Conservation (phyloP, 2,113 vertebrate genomes). For the Jacana jacana region DNA sequence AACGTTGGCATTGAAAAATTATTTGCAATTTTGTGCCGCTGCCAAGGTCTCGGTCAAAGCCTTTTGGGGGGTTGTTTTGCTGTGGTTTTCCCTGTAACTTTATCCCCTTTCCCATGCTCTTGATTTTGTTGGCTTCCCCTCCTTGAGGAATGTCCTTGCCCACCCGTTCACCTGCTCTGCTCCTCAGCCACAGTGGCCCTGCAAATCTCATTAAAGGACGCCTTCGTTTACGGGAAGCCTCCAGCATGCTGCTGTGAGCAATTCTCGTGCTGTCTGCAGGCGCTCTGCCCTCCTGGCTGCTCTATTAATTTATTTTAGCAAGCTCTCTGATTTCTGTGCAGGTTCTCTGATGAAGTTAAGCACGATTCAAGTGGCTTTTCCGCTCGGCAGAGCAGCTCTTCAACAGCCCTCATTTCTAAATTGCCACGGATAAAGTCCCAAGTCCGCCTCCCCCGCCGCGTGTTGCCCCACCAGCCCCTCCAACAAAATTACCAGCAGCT, state of each 20-base stretch:
- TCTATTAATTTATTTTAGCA: slow-evolving; percentile 36
- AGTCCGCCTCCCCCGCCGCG: accelerated
- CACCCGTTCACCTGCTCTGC: not conserved
- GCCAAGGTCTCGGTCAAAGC: not conserved
- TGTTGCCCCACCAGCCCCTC: not conserved
- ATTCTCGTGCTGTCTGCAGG: slow-evolving; percentile 6
- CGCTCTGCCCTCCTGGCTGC: not conserved
- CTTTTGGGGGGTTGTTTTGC: not conserved
- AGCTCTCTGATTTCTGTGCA: slow-evolving; percentile 34
- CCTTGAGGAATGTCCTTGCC: not conserved
- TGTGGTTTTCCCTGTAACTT: not conserved
- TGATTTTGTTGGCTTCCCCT: not conserved
- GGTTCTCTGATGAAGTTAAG: slow-evolving; percentile 45
- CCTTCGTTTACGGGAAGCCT: slow-evolving; percentile 52
- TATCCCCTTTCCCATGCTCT: not conserved
- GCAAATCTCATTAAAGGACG: slow-evolving; percentile 7
- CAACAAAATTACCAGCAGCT: not conserved
- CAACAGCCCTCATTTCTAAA: not conserved
- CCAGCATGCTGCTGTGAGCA: not conserved
- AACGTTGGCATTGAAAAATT: not conserved
- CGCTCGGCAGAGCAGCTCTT: not conserved
- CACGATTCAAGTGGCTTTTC: slow-evolving; percentile 12
- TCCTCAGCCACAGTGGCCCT: not conserved
- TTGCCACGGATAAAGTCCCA: not conserved
- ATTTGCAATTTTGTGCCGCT: not conserved